Conservation (phyloP, 2,113 vertebrate species). For the Nymphicus hollandicus region DNA sequence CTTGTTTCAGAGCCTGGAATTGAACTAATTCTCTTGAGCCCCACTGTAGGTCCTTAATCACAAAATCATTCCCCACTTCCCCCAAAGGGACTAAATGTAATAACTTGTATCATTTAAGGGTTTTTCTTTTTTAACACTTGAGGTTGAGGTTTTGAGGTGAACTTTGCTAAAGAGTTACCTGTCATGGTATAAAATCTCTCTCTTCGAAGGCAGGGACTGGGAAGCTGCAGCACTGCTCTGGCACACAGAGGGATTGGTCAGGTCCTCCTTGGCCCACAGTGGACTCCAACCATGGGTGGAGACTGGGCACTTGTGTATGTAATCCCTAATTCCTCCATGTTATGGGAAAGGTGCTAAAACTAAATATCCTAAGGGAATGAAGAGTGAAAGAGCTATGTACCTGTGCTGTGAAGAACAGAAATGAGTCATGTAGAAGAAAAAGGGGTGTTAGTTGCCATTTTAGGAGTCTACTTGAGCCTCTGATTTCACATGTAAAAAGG, state of each 20-base stretch:
- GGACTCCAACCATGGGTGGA: neutral
- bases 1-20: conserved; percentile 41
- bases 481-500: neutral
- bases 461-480: neutral
- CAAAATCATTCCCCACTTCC: conserved; percentile 50
- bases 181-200: neutral
- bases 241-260: accelerated
- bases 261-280: neutral
- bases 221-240: neutral
- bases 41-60: conserved; percentile 60
- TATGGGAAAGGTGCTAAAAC: neutral
- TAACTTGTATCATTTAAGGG: conserved; percentile 52
- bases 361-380: neutral
- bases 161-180: neutral
- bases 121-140: conserved; percentile 37
- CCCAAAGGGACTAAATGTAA: conserved; percentile 46
- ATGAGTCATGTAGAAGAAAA: accelerated
- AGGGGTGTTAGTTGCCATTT: neutral
- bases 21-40: conserved; percentile 57
- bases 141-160: conserved; percentile 33
- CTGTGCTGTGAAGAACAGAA: neutral
- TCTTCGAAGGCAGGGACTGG: neutral
- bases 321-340: neutral
- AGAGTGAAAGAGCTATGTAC: accelerated
- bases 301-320: neutral